Evolutionary conservation across 2,888 invertebrate species (phyloP), one percentile per base, ranked within the genome.

Genomic region (Dyspetes luteomarginatus): DNA sequence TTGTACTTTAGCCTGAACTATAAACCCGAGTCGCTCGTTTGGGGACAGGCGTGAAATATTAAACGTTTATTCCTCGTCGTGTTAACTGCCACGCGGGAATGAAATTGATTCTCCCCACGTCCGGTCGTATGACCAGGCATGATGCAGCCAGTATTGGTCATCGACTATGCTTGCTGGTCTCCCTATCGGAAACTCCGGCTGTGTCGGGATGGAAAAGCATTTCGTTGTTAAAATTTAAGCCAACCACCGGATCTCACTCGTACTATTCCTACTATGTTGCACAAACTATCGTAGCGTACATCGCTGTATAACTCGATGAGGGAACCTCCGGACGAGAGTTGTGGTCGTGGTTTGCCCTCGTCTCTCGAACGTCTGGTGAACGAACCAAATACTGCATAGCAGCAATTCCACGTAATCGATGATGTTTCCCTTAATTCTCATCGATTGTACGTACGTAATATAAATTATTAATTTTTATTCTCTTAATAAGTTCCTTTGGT

Each of bases 191-290:
- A 72, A 73, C 72, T 45, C 67, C 30, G 26, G 62, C 76, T 50
- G 60, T 50, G 77, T 81, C 78, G 78, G 78, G 68, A 65, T 82
- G 81, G 83, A 85, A 85, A 84, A 85, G 85, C 85, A 84, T 85
- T 85, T 83, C 83, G 83, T 67, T 85, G 84, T 85, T 83, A 78
- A 83, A 85, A 85, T 85, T 85, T 84, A 85, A 85, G 83, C 84
- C 83, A 78, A 81, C 80, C 79, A 50, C 82, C 81, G 71, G 83
- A 77, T 55, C 71, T 48, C 67, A 7, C 58, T 48, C 17, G 48
- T 48, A 48, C 36, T 28, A 50, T 50, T 41, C 41, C 50, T 15
- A 36, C 52, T 17, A 28, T 55, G 45, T 43, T 56, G 45, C 41
- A 64, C 17, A 22, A 41, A 52, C 62, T 52, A 72, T 24, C 22